Base-by-base conservation (phyloP, 2,113 vertebrate species). In the Caloenas nicobarica region DNA sequence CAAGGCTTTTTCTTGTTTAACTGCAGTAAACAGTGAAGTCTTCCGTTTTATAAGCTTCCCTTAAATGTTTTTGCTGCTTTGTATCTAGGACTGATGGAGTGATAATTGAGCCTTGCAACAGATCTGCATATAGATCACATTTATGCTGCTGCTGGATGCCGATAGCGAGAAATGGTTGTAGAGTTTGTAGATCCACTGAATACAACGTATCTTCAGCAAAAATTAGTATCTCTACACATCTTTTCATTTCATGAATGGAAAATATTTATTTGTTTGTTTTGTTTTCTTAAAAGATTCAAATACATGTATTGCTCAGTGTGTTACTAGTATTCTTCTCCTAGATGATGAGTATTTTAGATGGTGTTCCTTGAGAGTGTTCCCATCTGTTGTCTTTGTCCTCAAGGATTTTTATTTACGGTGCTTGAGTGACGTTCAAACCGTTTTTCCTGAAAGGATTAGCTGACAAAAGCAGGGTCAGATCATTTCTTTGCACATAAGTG, bases 401-500 rank as follows among this genome's bases (percentile, higher is more conserved):
- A 77, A 69, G 91, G 91, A 84, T 88, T 87, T 82, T 94, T 96
- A 70, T 95, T 93, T 91, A 68, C 69, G 68, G 72, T 77, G 61
- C 56, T 81, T 51, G 24, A 84, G 93, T 86, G 93, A 92, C 3
- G 0, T 91, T 72, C 51, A 1, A 25, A 19, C 57, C 89, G 80
- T 66, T 92, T 86, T 86, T 81, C 86, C 86, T 93, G 77, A 71
- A 84, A 94, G 83, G 91, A 76, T 89, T 81, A 81, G 77, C 22
- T 89, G 62, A 86, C 90, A 96, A 91, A 93, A 92, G 83, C 92
- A 36, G 61, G 31, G 91, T 92, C 92, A 85, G n/a, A 87, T 97
- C 73, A 94, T 93, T 84, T 79, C 88, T 84, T 34, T 62, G 65
- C 86, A 34, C 73, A 2, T 40, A 73, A 95, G 23, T 34, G 70